Conservation (phyloP, 2,888 invertebrate species). For the Epinotia brunnichana region DNA sequence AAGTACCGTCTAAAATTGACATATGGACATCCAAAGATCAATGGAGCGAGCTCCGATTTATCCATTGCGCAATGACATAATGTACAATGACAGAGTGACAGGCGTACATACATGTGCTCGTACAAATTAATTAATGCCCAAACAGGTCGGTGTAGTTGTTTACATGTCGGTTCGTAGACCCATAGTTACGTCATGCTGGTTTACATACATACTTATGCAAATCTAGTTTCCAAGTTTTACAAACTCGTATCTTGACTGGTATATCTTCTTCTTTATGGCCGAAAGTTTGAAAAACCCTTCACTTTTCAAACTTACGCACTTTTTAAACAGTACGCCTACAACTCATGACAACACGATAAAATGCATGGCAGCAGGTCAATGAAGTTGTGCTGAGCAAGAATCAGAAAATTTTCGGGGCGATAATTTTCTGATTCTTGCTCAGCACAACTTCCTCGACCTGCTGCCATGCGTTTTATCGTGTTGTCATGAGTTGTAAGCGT, state of each 20-base stretch:
- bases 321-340: no score
- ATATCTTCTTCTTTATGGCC: no score
- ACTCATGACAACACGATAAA: no score
- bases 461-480: no score
- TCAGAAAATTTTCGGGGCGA: no score
- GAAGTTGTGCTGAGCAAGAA: no score
- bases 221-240: constrained; percentile 29
- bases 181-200: constrained; percentile 55
- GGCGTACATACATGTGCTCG: constrained; percentile 19
- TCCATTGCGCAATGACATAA: constrained; percentile 25
- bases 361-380: no score
- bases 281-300: no score
- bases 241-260: not conserved
- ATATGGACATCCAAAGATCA: constrained; percentile 3
- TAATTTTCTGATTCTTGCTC: no score
- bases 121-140: constrained; percentile 38
- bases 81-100: constrained; percentile 22
- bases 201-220: constrained; percentile 52
- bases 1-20: not conserved
- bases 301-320: no score
- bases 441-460: no score
- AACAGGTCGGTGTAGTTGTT: constrained; percentile 50
- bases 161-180: constrained; percentile 58
- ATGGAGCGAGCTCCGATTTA: not conserved
- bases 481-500: no score